A percentile compares a stretch with the other conserved stretches of the same genome.
Evolutionary conservation across 2,113 vertebrate species (phyloP).

Genomic region (Tragelaphus imberbis): DNA sequence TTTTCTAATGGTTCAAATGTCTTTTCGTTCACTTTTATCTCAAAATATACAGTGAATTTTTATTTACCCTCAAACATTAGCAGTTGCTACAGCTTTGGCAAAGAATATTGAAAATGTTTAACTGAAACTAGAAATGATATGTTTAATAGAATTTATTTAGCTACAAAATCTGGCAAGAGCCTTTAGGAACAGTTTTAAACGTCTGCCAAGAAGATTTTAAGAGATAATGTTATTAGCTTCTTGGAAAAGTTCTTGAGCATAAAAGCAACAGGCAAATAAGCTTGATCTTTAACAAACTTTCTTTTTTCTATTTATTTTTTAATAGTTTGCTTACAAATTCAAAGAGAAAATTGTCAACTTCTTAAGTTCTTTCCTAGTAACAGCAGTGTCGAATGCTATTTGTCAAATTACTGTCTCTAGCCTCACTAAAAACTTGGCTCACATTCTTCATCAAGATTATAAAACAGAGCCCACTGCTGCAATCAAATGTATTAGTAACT

Average conservation of each 20-base stretch:
- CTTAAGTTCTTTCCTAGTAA: background rate
- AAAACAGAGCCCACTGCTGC: background rate
- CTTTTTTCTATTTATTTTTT: background rate
- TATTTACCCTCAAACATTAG: background rate
- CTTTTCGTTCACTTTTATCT: conserved; percentile 30
- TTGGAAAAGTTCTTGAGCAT: conserved; percentile 6
- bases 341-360: background rate
- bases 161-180: conserved; percentile 17
- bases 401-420: background rate
- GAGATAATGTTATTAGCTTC: background rate
- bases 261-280: conserved; percentile 9
- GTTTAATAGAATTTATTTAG: background rate
- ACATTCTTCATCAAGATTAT: background rate
- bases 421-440: background rate
- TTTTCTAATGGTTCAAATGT: conserved; percentile 20
- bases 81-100: conserved; percentile 22
- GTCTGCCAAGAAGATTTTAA: background rate
- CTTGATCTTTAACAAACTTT: conserved; percentile 1
- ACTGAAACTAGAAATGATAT: background rate
- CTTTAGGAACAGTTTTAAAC: background rate
- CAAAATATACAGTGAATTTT: background rate
- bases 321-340: conserved; percentile 1
- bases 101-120: conserved; percentile 18
- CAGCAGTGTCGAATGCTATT: background rate
- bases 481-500: background rate